A percentile compares a stretch with the other conserved stretches of the same genome.
Evolutionary conservation across 30 jellyfish, hydroid and myxozoan genomes (phyloP).

Genomic region (Cassiopea xamachana): DNA sequence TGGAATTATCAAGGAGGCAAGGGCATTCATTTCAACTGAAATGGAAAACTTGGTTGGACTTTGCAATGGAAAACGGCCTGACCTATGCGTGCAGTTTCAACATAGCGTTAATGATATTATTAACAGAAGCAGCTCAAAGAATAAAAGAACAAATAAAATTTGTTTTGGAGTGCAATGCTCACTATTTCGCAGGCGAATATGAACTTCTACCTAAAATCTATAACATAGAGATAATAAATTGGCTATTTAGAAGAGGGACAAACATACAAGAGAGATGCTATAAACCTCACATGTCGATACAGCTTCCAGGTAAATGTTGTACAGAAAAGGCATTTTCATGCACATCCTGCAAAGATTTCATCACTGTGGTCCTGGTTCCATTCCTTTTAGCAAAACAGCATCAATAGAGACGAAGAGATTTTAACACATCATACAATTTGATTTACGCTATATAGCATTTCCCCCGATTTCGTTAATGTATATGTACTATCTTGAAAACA

Average conservation of each 20-base stretch:
- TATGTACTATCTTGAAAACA: too few relatives aligned
- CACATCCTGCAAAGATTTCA: neutral
- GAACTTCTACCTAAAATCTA: neutral
- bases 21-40: neutral
- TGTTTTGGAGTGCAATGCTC: neutral
- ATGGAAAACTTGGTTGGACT: neutral
- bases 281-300: neutral
- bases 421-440: too few relatives aligned
- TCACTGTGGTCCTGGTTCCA: too few relatives aligned
- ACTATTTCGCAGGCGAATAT: neutral
- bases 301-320: neutral
- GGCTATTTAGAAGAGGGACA: neutral
- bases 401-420: too few relatives aligned
- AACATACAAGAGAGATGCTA: neutral
- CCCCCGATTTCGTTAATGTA: too few relatives aligned
- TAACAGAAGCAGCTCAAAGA: neutral
- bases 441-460: too few relatives aligned
- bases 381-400: too few relatives aligned
- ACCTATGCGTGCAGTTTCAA: neutral
- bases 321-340: neutral
- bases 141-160: neutral
- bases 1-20: neutral
- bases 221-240: neutral
- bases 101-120: neutral
- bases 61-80: neutral